These are phyloP conservation scores for Gnathonemus echidnorhynchus DNA, from an alignment of 2,113 vertebrate genomes.

Conservation along the genomic window DNA sequence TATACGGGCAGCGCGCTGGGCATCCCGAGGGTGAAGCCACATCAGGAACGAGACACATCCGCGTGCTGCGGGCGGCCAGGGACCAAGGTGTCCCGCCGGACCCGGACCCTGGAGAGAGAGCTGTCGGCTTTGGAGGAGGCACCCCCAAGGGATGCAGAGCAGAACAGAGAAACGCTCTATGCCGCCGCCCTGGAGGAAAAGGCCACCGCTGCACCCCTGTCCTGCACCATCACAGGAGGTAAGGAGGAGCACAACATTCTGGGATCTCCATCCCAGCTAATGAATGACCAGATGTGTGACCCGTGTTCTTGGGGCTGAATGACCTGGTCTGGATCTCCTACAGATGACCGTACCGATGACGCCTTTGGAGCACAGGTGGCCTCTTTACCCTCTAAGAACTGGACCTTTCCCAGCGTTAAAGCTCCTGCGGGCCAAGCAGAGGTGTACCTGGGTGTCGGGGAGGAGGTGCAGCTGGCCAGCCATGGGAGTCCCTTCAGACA, in stretches of 20 bases:
- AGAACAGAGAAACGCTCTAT: constrained; percentile 53
- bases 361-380: constrained; percentile 42
- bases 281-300: neutral
- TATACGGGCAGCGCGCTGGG: constrained; percentile 69
- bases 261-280: neutral
- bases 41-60: constrained; percentile 58
- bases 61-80: constrained; percentile 49
- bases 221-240: constrained; percentile 49
- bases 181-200: constrained; percentile 50
- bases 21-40: constrained; percentile 66
- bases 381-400: constrained; percentile 67
- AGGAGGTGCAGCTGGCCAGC: constrained; percentile 36
- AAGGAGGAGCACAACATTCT: neutral
- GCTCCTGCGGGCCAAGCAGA: constrained; percentile 57
- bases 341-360: constrained; percentile 44
- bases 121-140: constrained; percentile 62
- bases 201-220: constrained; percentile 15
- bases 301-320: neutral
- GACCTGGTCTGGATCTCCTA: neutral
- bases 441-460: constrained; percentile 55
- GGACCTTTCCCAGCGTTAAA: constrained; percentile 81
- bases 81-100: constrained; percentile 71
- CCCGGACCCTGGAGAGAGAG: constrained; percentile 84
- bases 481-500: constrained; percentile 57
- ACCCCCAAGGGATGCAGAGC: constrained; percentile 61